Percentiles rank a stretch among this genome's conserved stretches.
Conservation (phyloP, 23 tunicate species). For the Trididemnum clinides region DNA sequence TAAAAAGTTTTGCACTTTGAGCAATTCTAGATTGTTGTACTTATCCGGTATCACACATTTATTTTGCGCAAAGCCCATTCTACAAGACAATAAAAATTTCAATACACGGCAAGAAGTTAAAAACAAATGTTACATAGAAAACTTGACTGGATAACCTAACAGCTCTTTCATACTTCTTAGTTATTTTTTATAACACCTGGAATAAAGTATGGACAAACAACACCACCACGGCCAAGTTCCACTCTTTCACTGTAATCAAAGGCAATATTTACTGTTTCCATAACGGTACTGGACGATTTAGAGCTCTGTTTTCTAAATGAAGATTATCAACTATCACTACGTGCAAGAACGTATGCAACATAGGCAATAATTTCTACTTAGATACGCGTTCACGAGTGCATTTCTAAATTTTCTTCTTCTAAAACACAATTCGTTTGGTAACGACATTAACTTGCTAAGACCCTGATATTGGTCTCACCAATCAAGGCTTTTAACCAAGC, state of each 20-base stretch:
- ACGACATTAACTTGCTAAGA: too few species aligned
- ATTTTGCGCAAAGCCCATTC: constrained; percentile 74
- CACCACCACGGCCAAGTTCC: background rate
- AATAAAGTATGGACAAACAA: background rate
- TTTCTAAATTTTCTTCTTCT: too few species aligned
- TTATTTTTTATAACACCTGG: background rate
- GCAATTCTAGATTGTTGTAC: constrained; percentile 57
- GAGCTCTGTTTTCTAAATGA: background rate
- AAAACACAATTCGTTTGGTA: too few species aligned
- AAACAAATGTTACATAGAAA: background rate
- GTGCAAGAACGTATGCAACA: too few species aligned
- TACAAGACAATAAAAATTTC: constrained; percentile 8
- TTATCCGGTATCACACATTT: constrained; percentile 60
- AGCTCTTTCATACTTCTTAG: background rate
- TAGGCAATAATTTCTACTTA: too few species aligned
- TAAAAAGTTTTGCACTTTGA: constrained; percentile 92
- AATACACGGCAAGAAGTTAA: background rate
- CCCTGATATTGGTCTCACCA: too few species aligned
- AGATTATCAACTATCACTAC: too few species aligned
- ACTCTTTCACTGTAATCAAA: too few species aligned
- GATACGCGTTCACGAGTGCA: too few species aligned
- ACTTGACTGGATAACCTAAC: background rate
- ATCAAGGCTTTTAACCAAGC: too few species aligned
- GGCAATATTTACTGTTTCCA: too few species aligned
- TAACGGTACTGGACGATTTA: too few species aligned